Evolutionary conservation across 2,888 invertebrate genomes (phyloP), one percentile per base, ranked within the genome.

Genomic region (Steinernema scapterisci): DNA sequence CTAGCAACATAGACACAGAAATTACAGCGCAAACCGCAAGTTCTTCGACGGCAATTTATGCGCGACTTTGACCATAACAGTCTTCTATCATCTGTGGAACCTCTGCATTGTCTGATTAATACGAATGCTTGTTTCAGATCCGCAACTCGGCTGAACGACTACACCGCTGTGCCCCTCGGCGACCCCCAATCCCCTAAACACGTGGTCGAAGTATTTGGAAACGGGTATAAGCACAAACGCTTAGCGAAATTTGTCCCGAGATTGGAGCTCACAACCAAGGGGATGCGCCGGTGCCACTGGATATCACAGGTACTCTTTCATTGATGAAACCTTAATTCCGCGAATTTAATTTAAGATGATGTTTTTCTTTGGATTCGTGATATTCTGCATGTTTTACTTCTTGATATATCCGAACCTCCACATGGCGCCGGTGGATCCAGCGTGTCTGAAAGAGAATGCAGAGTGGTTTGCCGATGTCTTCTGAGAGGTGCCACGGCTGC

Each of bases 341-440:
- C 1, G 19, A 0, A 1, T 63, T 7, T 1, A 6, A 9, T 38
- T 77, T 5, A 77, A 84, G 83, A 83, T 85, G 81, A 70, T 82
- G 5, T 83, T 84, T 77, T 83, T 84, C 78, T 81, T 85, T 72
- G 82, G 82, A 0, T 85, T 85, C 76, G 80, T 82, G 13, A 77
- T 81, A 71, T 85, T 85, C 76, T 82, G 81, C 75, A 77, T 83
- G 9, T 84, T 85, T 78, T 84, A 82, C 75, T 85, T 85, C 74
- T 75, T 84, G 25, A 79, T 84, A 70, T 85, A 85, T 74, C 84
- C 85, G 16, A 85, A 84, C 76, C 73, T 85, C 7, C 84, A 85
- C 72, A 78, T 80, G 25, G 79, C 80, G 25, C 78, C 78, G 44
- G 73, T 82, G 11, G 84, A 84, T 76, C 83, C 83, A n/a, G 84